Base-by-base conservation (phyloP, 2,113 vertebrate species). In the Corythaeola cristata region DNA sequence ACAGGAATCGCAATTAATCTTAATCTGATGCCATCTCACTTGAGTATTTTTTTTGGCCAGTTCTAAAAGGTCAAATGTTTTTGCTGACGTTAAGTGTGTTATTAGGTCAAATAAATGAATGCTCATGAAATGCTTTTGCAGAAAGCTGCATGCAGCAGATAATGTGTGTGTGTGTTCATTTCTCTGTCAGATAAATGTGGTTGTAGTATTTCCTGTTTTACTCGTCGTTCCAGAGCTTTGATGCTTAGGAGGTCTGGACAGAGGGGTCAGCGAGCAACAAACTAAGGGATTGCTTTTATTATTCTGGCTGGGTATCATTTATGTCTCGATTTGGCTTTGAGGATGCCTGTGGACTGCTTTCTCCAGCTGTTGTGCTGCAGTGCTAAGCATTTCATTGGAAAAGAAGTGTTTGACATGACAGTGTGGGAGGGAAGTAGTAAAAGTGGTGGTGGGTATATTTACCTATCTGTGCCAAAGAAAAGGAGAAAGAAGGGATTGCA, bases 31-130 rank as follows among this genome's bases (percentile, higher is more conserved):
- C 1, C 28, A 44, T 87, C 69, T 91, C 26, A 3, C 53, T 73
- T 37, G 20, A 47, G 5, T 64, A 15, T 41, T 41, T 67, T 83
- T 77, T 69, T 49, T 8, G 24, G 60, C 77, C 50, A 6, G 41
- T 83, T 93, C 22, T 50, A 26, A 95, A 95, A 90, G 73, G 66
- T 89, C 73, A 68, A 1, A 22, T 39, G 50, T 18, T 74, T 91
- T 79, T 82, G 67, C 77, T 93, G 85, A 95, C 5, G 19, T 79
- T 74, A 41, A 89, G 8, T 92, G 74, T 89, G 84, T 97, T 92
- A 58, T 2, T 77, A 95, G 90, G 85, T 87, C 83, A 90, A 78
- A 91, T 58, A 49, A 87, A 60, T 47, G 58, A 87, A 60, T 41
- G 53, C 76, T 89, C n/a, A 5, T 64, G 12, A 87, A 26, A 47